Percentiles rank a stretch among this genome's conserved stretches.
These are phyloP conservation scores for Umimayanthus kanabou DNA, from an alignment of 92 coral and sea anemone genomes.

Conservation along the genomic window DNA sequence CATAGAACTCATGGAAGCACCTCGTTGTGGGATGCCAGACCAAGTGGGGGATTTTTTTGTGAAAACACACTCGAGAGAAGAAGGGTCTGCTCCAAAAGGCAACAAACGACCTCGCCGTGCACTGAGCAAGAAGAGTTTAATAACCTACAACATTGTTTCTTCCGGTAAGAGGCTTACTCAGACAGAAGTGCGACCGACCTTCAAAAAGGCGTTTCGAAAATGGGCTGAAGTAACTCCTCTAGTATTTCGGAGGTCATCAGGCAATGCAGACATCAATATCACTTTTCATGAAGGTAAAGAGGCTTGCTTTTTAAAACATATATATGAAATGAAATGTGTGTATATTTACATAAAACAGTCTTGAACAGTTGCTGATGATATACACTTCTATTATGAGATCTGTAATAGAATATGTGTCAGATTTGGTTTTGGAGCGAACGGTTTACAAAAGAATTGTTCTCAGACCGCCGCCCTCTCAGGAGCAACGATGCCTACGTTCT, in stretches of 20 bases:
- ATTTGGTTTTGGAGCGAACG: too few relatives aligned
- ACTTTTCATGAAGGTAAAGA: too few relatives aligned
- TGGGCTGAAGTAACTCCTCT: conserved; percentile 65
- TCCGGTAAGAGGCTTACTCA: conserved; percentile 38
- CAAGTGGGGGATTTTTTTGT: background rate
- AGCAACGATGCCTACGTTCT: too few relatives aligned
- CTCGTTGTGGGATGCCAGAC: background rate
- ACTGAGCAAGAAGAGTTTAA: too few relatives aligned
- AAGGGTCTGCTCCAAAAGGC: background rate
- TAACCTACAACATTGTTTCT: background rate
- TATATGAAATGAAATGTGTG: too few relatives aligned
- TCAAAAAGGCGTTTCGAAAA: conserved; percentile 49
- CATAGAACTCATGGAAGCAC: background rate
- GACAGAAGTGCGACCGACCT: conserved; percentile 13
- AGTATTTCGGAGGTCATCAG: conserved; percentile 30
- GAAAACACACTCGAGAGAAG: background rate
- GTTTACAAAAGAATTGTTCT: too few relatives aligned
- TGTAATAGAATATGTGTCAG: too few relatives aligned
- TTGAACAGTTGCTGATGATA: too few relatives aligned
- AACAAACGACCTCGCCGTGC: background rate
- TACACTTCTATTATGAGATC: too few relatives aligned
- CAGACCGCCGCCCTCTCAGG: too few relatives aligned
- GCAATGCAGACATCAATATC: conserved; percentile 36
- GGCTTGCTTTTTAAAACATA: too few relatives aligned
- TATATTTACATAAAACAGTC: too few relatives aligned